A percentile compares a stretch with the other conserved stretches of the same genome.
Evolutionary conservation across 37 sponge, comb jelly and placozoan species (phyloP).

Genomic region (Haliclona indistincta): DNA sequence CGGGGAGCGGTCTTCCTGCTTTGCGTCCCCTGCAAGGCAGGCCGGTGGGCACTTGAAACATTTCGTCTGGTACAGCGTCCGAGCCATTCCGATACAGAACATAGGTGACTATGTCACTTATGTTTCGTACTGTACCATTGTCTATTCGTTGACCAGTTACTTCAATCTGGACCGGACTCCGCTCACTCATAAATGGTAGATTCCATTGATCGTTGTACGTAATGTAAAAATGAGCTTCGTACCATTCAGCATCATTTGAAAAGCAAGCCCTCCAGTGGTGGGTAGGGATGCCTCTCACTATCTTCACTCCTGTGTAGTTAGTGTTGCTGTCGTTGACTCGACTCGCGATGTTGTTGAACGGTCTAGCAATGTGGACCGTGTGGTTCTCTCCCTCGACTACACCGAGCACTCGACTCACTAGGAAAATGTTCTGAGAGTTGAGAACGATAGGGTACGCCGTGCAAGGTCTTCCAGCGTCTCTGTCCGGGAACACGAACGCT

Average conservation of each 20-base stretch:
- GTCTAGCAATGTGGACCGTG: slow-evolving; percentile 32
- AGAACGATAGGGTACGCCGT: background rate
- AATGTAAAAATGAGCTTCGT: slow-evolving; percentile 52
- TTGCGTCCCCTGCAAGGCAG: slow-evolving; percentile 44
- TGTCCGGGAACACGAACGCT: slow-evolving; percentile 31
- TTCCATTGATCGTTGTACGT: background rate
- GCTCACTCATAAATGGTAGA: background rate
- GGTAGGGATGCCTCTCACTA: slow-evolving; percentile 34
- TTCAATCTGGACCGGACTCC: slow-evolving; percentile 6
- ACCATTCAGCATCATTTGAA: slow-evolving; percentile 10
- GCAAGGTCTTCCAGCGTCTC: slow-evolving; percentile 9
- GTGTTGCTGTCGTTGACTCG: background rate
- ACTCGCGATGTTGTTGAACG: background rate
- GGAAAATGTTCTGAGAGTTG: no score
- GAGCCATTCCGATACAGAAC: slow-evolving; percentile 31
- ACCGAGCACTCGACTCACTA: slow-evolving; percentile 12
- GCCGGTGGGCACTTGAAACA: slow-evolving; percentile 51
- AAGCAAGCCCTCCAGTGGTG: slow-evolving; percentile 53
- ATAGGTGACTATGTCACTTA: slow-evolving; percentile 15
- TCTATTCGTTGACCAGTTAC: background rate
- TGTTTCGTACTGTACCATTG: background rate
- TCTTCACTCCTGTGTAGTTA: slow-evolving; percentile 23
- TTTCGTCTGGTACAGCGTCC: slow-evolving; percentile 36
- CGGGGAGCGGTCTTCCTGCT: slow-evolving; percentile 29
- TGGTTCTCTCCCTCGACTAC: slow-evolving; percentile 11